Conservation (phyloP, 1,140 invertebrate species). For the Ceratina australensis region DNA sequence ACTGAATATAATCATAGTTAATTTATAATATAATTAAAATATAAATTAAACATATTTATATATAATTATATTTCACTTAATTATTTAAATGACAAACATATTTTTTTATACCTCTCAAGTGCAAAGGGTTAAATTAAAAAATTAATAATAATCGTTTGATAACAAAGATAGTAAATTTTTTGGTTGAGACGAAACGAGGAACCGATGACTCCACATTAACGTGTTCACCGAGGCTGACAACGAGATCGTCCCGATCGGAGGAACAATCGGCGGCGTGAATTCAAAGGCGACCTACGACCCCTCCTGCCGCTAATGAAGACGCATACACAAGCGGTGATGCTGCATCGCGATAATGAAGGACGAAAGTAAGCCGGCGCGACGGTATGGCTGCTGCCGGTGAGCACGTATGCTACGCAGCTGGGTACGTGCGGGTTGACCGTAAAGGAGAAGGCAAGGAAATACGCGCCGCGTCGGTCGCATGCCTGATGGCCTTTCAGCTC, state of each 20-base stretch:
- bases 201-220: constrained; percentile 16
- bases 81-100: too few relatives aligned
- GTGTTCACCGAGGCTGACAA: not conserved
- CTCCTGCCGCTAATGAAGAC: constrained; percentile 61
- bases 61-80: too few relatives aligned
- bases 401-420: not conserved
- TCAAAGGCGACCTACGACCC: constrained; percentile 63
- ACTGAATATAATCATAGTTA: too few relatives aligned
- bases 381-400: not conserved
- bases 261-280: constrained; percentile 43
- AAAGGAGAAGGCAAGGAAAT: constrained; percentile 33
- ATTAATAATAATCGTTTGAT: too few relatives aligned
- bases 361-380: constrained; percentile 52
- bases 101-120: too few relatives aligned
- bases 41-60: too few relatives aligned
- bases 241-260: not conserved
- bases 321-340: constrained; percentile 51
- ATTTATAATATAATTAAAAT: too few relatives aligned
- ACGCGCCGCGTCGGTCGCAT: constrained; percentile 28
- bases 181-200: too few relatives aligned
- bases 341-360: constrained; percentile 65
- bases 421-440: not conserved
- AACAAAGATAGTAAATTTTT: too few relatives aligned
- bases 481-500: not conserved
- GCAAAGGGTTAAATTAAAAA: too few relatives aligned